Percentiles rank a stretch among this genome's conserved stretches.
These are phyloP conservation scores for Bryconaethiops microstoma DNA, from an alignment of 2,797 vertebrate species.

Conservation along the genomic window DNA sequence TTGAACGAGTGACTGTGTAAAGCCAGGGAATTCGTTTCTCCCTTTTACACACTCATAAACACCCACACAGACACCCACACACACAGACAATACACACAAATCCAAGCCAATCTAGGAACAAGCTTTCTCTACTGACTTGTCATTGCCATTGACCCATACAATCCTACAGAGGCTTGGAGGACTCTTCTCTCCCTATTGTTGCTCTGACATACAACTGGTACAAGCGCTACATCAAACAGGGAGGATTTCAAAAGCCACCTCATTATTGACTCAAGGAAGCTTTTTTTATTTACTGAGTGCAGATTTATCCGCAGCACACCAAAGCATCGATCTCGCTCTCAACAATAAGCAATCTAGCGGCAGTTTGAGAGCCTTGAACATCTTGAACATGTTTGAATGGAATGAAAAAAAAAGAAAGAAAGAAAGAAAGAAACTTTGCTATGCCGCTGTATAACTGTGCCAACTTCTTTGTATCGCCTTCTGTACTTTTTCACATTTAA, in stretches of 20 bases:
- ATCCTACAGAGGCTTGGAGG: neutral
- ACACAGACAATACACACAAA: neutral
- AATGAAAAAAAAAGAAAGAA: no score
- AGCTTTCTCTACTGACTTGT: neutral
- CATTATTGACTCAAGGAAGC: neutral
- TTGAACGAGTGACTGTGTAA: neutral
- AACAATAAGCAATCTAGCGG: no score
- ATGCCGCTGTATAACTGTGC: neutral
- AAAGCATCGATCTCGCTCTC: neutral
- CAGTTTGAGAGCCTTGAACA: neutral
- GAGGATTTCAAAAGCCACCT: slow-evolving; percentile 10
- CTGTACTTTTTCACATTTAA: neutral
- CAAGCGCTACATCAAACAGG: neutral
- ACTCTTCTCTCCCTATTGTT: neutral
- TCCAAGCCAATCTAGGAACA: slow-evolving; percentile 5
- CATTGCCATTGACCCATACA: neutral
- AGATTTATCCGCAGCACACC: neutral
- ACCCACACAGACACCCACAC: neutral
- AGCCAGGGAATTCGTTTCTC: slow-evolving; percentile 10
- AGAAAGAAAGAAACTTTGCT: no score
- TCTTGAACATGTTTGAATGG: neutral
- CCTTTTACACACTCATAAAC: slow-evolving; percentile 1
- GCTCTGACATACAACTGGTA: neutral
- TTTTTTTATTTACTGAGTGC: neutral
- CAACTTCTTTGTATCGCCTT: neutral